Evolutionary conservation across 1,140 invertebrate species (phyloP).

Genomic region (Proctacanthus coquilletti): DNA sequence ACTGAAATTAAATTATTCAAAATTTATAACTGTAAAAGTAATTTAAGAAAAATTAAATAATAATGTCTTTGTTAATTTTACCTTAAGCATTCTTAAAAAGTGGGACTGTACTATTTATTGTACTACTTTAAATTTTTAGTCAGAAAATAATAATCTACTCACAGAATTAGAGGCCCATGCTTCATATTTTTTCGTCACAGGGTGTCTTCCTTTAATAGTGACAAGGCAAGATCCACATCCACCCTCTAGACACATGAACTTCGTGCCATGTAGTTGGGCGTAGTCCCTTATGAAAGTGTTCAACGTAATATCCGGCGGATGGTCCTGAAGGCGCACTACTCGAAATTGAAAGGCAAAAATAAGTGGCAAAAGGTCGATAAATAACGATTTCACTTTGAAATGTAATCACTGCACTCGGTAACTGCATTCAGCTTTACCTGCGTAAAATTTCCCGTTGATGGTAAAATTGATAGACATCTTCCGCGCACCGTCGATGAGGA

Average conservation of each 20-base stretch:
- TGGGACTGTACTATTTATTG: too few species aligned
- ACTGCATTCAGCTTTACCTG: not conserved
- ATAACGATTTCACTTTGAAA: too few species aligned
- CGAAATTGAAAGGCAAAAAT: not conserved
- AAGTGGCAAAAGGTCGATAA: too few species aligned
- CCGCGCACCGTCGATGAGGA: too few species aligned
- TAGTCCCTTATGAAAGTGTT: constrained; percentile 35
- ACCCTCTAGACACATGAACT: constrained; percentile 46
- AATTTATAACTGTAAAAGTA: too few species aligned
- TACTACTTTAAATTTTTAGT: too few species aligned
- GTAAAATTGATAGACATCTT: not conserved
- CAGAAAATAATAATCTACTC: too few species aligned
- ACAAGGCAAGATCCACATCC: constrained; percentile 53
- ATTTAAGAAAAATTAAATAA: too few species aligned
- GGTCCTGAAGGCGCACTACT: not conserved
- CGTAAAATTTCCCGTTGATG: not conserved
- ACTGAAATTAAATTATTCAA: too few species aligned
- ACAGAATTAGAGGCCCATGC: constrained; percentile 52
- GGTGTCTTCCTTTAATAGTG: constrained; percentile 32
- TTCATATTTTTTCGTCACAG: constrained; percentile 26
- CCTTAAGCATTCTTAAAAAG: too few species aligned
- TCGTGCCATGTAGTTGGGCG: constrained; percentile 40
- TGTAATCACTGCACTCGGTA: too few species aligned
- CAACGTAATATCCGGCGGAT: constrained; percentile 25
- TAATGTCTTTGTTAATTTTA: too few species aligned